These are phyloP conservation scores for Gyps fulvus DNA, from an alignment of 2,113 vertebrate genomes.

Conservation along the genomic window DNA sequence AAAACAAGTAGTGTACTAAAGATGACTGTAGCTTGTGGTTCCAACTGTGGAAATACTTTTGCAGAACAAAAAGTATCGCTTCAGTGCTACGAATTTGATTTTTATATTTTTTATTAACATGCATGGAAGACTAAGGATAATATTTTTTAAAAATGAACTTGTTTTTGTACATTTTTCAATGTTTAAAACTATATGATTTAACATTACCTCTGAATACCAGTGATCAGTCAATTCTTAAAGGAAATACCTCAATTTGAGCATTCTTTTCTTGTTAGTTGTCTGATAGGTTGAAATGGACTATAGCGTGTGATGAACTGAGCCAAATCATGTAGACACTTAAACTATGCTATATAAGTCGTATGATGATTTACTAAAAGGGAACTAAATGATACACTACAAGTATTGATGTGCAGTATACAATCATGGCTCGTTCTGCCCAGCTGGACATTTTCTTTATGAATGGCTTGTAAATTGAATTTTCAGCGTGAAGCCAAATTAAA, in stretches of 20 bases:
- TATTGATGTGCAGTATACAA: slow-evolving; percentile 23
- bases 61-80: slow-evolving; percentile 8
- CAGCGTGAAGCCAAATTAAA: slow-evolving; percentile 63
- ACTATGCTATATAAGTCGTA: not conserved
- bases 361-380: slow-evolving; percentile 1
- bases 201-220: slow-evolving; percentile 58
- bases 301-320: slow-evolving; percentile 11
- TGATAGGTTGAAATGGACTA: not conserved
- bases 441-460: slow-evolving; percentile 36
- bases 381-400: slow-evolving; percentile 18
- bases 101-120: slow-evolving; percentile 66
- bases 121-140: slow-evolving; percentile 44
- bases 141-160: slow-evolving; percentile 55
- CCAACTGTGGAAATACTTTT: not conserved
- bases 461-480: slow-evolving; percentile 62
- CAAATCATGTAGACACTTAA: not conserved
- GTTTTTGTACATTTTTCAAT: slow-evolving; percentile 66
- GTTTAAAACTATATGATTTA: slow-evolving; percentile 46
- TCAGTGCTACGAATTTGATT: slow-evolving; percentile 52
- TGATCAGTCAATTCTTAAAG: slow-evolving; percentile 54
- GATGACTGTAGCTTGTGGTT: not conserved
- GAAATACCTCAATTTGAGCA: slow-evolving; percentile 67
- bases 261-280: slow-evolving; percentile 38
- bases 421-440: slow-evolving; percentile 40
- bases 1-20: not conserved